Conservation (phyloP, 2,113 vertebrate species). For the Daubentonia madagascariensis region DNA sequence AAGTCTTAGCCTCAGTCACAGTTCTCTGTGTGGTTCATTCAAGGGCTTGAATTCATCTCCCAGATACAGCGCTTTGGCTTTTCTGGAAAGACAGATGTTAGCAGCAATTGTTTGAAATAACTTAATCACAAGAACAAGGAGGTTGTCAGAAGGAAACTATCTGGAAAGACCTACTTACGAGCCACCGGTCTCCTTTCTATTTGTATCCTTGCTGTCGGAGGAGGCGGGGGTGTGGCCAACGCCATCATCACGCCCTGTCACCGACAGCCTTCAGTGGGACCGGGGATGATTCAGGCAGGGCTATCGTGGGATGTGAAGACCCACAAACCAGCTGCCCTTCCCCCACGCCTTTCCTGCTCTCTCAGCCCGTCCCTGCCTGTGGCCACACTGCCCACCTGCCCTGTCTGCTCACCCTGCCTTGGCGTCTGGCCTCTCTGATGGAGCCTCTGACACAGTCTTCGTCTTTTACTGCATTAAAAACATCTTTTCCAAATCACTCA, state of each 20-base stretch:
- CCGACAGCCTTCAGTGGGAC: not conserved
- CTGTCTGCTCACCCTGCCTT: not conserved
- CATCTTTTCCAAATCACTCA: not conserved
- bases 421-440: rapidly evolving
- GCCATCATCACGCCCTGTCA: rapidly evolving
- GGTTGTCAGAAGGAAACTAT: not conserved
- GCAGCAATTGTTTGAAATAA: not conserved
- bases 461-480: not conserved
- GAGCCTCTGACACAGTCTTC: not conserved
- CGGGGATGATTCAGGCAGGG: not conserved
- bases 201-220: rapidly evolving
- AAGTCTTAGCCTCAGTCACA: not conserved
- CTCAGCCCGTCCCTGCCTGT: rapidly evolving
- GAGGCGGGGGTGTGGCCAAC: rapidly evolving
- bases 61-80: not conserved
- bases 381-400: too few relatives aligned
- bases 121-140: not conserved
- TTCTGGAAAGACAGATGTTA: not conserved
- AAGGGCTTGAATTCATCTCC: conserved; percentile 12
- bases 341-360: too few relatives aligned
- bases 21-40: not conserved
- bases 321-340: rapidly evolving
- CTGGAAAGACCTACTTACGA: not conserved
- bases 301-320: rapidly evolving
- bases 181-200: rapidly evolving